Evolutionary conservation across 1,140 invertebrate genomes (phyloP), one percentile per base, ranked within the genome.

Genomic region (Polypedilum pembai): DNA sequence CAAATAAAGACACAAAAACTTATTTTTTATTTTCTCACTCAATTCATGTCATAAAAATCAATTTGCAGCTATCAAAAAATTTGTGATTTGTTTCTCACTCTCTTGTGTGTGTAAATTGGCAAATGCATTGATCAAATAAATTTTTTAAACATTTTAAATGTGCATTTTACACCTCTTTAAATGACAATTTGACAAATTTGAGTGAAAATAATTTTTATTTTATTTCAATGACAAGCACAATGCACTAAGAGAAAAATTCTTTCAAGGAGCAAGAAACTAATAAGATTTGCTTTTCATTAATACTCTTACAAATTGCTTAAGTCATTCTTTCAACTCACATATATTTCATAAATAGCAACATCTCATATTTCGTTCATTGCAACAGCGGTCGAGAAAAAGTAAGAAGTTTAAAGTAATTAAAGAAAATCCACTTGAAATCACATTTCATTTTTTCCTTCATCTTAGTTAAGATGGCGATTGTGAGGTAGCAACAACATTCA

Each of bases 321-420:
- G 8, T 45, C 15, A 12, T 45, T 45, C 17, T 69, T 69, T 69
- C 20, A 20, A 20, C 8, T 69, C 4, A n/a, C 17, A n/a, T 66
- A 4, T 66, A 8, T 66, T 66, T 66, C 7, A n/a, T 17, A 17
- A 66, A 15, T 18, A 18, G 17, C 8, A 12, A 56, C 12, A 33
- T 33, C 24, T 33, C 10, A 56, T 56, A 56, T 56, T 56, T 56
- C n/a, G 45, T 45, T n/a, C 24, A 33, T 33, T 33, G 8, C 45
- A 56, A 15, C n/a, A 56, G 3, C 1, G 45, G 12, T 56, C 45
- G 12, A 33, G 12, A 56, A 56, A n/a, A 56, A 15, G n/a, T 12
- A 56, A 45, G 45, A 56, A 56, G 12, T 56, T 69, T 69, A 18
- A 18, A 69, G 65, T 69, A 69, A 69, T 69, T 69, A 69, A 69